Percentiles rank a stretch among this genome's conserved stretches.
Evolutionary conservation across 2,888 invertebrate genomes (phyloP).

Genomic region (Acholoe squamosa): DNA sequence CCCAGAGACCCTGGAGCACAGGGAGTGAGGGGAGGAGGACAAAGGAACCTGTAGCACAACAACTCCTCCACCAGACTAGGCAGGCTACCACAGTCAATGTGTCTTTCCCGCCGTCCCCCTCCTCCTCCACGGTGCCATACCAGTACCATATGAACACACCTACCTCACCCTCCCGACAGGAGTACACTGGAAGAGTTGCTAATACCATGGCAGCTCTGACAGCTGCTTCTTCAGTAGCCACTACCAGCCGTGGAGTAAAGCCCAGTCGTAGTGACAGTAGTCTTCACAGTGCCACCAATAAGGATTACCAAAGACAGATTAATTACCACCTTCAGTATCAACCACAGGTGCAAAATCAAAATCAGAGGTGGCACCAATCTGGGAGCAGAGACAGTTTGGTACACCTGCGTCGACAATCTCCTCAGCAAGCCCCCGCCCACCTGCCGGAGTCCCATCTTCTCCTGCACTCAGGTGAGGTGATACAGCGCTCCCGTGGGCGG

Average conservation of each 20-base stretch:
- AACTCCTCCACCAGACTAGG: not conserved
- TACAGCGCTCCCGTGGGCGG: conserved; percentile 4
- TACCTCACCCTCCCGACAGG: not conserved
- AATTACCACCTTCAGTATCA: not conserved
- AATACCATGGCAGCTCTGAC: not conserved
- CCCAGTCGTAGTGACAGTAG: conserved; percentile 34
- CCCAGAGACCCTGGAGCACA: not conserved
- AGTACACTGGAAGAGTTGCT: not conserved
- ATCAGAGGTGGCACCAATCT: no score
- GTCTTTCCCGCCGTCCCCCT: not conserved
- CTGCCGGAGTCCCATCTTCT: conserved; percentile 38
- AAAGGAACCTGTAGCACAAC: not conserved
- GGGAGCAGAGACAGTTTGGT: no score
- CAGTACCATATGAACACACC: not conserved
- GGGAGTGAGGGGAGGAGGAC: not conserved
- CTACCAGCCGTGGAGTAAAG: not conserved
- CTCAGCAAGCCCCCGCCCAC: not conserved
- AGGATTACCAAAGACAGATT: not conserved
- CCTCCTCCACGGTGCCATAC: not conserved
- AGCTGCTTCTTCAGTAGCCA: no score
- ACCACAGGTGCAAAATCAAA: not conserved
- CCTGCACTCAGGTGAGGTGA: conserved; percentile 14
- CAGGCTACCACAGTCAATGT: not conserved
- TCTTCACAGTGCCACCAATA: not conserved
- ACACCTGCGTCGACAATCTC: no score